A percentile compares a stretch with the other conserved stretches of the same genome.
These are phyloP conservation scores for Eupithecia exiguata DNA, from an alignment of 2,888 invertebrate genomes.

Conservation along the genomic window DNA sequence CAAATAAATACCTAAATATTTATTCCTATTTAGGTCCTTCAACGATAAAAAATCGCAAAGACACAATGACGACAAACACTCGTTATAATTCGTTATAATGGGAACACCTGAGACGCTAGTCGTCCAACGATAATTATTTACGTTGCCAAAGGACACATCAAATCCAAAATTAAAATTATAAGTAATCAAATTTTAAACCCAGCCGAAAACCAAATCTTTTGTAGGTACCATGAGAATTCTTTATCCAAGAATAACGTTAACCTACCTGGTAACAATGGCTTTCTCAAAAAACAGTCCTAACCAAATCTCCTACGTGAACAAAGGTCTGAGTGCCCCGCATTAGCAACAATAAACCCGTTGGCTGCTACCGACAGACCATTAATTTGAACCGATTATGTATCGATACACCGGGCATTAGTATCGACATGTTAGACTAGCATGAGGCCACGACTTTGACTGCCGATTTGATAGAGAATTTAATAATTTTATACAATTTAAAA, in stretches of 20 bases:
- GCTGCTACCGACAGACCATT: conserved; percentile 45
- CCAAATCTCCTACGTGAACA: background rate
- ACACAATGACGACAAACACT: too few species aligned
- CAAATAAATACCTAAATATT: too few species aligned
- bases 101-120: too few species aligned
- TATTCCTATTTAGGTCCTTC: too few species aligned
- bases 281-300: conserved; percentile 3
- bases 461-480: background rate
- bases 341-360: conserved; percentile 29
- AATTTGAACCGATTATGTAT: conserved; percentile 44
- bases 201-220: background rate
- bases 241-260: background rate
- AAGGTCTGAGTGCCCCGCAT: conserved; percentile 13
- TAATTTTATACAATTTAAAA: background rate
- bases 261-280: background rate
- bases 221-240: background rate
- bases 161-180: background rate
- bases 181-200: background rate
- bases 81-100: too few species aligned
- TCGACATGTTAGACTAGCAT: background rate
- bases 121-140: too few species aligned
- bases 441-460: background rate
- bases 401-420: conserved; percentile 25
- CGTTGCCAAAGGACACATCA: background rate
- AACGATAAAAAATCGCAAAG: too few species aligned